Percentiles rank a stretch among this genome's conserved stretches.
Conservation (phyloP, 2,113 vertebrate species). For the Podiceps cristatus region DNA sequence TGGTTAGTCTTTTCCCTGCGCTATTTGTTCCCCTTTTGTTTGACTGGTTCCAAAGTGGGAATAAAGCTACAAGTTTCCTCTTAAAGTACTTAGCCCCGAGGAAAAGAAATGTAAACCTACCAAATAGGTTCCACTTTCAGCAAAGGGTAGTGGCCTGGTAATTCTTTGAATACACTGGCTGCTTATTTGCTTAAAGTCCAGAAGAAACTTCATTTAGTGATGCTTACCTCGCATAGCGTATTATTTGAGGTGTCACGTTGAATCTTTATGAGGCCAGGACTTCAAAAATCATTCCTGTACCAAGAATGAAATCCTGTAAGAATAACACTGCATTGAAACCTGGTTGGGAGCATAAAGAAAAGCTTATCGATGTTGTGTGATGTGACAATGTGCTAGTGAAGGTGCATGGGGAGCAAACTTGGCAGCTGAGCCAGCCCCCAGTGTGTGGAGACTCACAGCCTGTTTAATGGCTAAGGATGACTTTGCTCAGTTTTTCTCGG, state of each 20-base stretch:
- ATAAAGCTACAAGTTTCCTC: neutral
- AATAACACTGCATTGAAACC: too few relatives aligned
- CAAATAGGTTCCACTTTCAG: neutral
- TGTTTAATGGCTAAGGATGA: neutral
- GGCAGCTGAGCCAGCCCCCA: neutral
- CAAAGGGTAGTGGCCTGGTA: neutral
- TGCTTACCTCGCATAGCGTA: neutral
- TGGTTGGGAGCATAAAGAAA: accelerated
- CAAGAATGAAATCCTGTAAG: neutral
- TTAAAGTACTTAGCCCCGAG: neutral
- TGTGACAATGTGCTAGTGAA: accelerated
- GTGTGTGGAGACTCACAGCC: neutral
- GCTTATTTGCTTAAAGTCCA: neutral
- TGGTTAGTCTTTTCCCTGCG: neutral
- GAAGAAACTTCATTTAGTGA: neutral
- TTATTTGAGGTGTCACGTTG: neutral
- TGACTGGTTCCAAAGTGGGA: neutral
- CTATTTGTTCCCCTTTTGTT: neutral
- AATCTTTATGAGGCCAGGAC: neutral
- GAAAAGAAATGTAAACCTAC: neutral
- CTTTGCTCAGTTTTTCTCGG: neutral
- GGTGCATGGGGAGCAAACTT: neutral
- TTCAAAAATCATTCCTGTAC: neutral
- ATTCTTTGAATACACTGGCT: neutral
- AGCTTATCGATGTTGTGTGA: accelerated